Percentiles rank a stretch among this genome's conserved stretches.
Conservation (phyloP, 1,140 invertebrate species). For the Saccostrea glomerata region DNA sequence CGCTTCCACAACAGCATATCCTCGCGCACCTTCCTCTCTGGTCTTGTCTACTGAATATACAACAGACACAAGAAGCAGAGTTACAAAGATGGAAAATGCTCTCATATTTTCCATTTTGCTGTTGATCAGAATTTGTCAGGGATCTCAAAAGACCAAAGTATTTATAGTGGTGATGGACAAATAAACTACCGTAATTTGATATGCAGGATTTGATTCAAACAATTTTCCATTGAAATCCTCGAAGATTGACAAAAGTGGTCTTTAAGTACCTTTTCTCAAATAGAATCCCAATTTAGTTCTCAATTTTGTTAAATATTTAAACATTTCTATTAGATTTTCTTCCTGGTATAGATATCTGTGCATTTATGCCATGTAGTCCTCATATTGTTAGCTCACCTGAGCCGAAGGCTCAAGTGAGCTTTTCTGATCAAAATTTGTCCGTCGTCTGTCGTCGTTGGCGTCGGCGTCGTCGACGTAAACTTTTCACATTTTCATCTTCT, state of each 20-base stretch:
- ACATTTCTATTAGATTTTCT: not conserved
- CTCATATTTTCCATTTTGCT: not conserved
- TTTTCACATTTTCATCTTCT: no score
- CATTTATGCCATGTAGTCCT: not conserved
- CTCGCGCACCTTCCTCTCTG: not conserved
- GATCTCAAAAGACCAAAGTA: not conserved
- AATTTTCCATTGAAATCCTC: not conserved
- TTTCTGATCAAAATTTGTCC: no score
- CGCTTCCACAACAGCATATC: slow-evolving; percentile 47
- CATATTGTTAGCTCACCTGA: no score
- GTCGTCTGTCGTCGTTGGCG: no score
- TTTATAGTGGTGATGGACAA: not conserved
- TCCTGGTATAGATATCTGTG: not conserved
- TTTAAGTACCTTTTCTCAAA: not conserved
- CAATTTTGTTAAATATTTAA: not conserved
- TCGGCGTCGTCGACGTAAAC: no score
- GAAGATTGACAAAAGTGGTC: not conserved
- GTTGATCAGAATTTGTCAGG: not conserved
- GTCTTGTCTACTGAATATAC: slow-evolving; percentile 30
- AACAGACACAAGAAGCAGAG: not conserved
- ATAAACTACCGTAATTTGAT: not conserved
- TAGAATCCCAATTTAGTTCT: not conserved
- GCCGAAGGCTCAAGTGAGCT: no score
- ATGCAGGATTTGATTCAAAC: not conserved
- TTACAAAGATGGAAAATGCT: not conserved